These are phyloP conservation scores for Ladona fulva DNA, from an alignment of 1,140 invertebrate genomes.

Conservation along the genomic window DNA sequence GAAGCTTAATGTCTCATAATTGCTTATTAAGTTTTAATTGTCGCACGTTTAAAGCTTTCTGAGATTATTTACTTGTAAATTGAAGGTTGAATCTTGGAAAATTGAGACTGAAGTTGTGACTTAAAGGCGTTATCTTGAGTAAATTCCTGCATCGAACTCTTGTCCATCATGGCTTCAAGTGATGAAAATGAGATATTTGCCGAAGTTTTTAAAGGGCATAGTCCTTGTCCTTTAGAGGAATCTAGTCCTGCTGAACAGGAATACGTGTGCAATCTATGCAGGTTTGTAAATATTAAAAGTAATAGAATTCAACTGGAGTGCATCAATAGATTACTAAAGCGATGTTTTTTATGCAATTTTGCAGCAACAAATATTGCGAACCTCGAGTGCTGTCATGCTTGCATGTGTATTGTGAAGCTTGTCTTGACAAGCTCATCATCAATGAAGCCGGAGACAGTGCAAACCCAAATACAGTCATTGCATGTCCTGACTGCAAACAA, in stretches of 20 bases:
- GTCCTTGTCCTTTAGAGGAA: constrained; percentile 33
- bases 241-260: constrained; percentile 24
- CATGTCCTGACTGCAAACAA: constrained; percentile 75
- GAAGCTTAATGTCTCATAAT: no score
- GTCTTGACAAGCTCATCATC: constrained; percentile 67
- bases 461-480: constrained; percentile 27
- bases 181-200: constrained; percentile 28
- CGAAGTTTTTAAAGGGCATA: constrained; percentile 31
- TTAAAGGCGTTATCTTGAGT: neutral
- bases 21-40: neutral
- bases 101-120: constrained; percentile 17
- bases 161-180: constrained; percentile 14
- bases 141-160: constrained; percentile 9
- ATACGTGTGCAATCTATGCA: constrained; percentile 24
- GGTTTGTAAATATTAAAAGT: constrained; percentile 12
- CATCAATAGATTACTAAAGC: neutral
- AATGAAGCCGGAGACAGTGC: constrained; percentile 56
- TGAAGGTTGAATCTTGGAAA: constrained; percentile 11
- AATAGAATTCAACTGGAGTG: neutral
- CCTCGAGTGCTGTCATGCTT: constrained; percentile 83
- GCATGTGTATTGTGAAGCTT: constrained; percentile 86
- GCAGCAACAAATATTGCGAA: constrained; percentile 57
- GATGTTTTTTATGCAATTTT: constrained; percentile 31
- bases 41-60: neutral
- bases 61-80: neutral